A percentile compares a stretch with the other conserved stretches of the same genome.
Conservation (phyloP, 2,113 vertebrate genomes). For the Gobio gobio region DNA sequence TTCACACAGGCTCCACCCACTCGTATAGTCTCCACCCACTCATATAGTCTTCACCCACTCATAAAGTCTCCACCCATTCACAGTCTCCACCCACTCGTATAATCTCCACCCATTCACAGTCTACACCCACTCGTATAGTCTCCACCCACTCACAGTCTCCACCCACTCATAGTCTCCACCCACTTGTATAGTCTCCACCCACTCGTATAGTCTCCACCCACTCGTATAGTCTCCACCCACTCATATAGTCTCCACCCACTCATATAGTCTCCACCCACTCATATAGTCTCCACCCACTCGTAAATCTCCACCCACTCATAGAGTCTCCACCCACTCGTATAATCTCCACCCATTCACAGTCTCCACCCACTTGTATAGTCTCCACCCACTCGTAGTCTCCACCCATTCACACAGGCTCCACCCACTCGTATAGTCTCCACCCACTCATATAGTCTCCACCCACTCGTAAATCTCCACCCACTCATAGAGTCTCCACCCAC, state of each 20-base stretch:
- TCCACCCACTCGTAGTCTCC: not conserved
- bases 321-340: not conserved
- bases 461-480: too few relatives aligned
- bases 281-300: too few relatives aligned
- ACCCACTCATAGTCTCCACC: not conserved
- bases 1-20: not conserved
- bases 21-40: not conserved
- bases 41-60: not conserved
- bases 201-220: not conserved
- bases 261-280: too few relatives aligned
- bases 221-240: not conserved
- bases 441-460: not conserved
- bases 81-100: not conserved
- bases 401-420: not conserved
- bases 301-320: not conserved
- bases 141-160: not conserved
- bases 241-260: not conserved
- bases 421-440: not conserved
- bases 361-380: not conserved
- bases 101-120: not conserved
- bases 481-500: not conserved
- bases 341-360: not conserved
- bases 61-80: not conserved
- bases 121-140: too few relatives aligned
- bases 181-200: not conserved